These are phyloP conservation scores for Ephestia elutella DNA, from an alignment of 1,140 invertebrate species.

Conservation along the genomic window DNA sequence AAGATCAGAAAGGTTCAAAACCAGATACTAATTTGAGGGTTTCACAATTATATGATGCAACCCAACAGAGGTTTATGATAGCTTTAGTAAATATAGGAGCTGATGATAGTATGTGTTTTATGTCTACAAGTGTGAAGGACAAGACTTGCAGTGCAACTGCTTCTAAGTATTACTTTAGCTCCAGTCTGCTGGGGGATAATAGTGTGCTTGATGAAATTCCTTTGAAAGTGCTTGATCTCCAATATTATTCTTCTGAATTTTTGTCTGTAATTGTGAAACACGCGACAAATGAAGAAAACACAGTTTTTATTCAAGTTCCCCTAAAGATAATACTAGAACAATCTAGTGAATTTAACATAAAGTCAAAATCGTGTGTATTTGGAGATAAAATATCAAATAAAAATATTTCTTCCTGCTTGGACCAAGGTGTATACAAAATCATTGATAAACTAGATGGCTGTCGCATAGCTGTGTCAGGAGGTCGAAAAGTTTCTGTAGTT, in stretches of 20 bases:
- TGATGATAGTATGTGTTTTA: conserved; percentile 54
- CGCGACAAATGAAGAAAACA: conserved; percentile 68
- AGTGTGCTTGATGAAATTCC: conserved; percentile 48
- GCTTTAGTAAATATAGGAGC: conserved; percentile 48
- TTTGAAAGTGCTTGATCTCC: conserved; percentile 77
- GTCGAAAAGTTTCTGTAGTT: conserved; percentile 90
- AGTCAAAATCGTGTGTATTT: conserved; percentile 70
- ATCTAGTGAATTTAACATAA: conserved; percentile 62
- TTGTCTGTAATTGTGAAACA: conserved; percentile 84
- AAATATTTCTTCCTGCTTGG: conserved; percentile 70
- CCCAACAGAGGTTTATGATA: conserved; percentile 57
- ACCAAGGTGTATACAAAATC: conserved; percentile 72
- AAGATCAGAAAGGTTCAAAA: conserved; percentile 28
- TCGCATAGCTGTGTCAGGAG: conserved; percentile 88
- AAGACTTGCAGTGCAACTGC: conserved; percentile 39
- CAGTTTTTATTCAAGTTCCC: conserved; percentile 80
- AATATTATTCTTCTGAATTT: conserved; percentile 88
- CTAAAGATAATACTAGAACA: conserved; percentile 69
- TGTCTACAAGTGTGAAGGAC: conserved; percentile 57
- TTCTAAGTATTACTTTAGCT: conserved; percentile 51
- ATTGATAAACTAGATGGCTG: conserved; percentile 84
- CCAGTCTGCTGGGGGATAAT: conserved; percentile 43
- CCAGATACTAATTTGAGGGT: conserved; percentile 45
- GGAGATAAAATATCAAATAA: conserved; percentile 66
- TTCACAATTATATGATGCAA: conserved; percentile 59